Evolutionary conservation across 1,140 invertebrate genomes (phyloP), one percentile per base, ranked within the genome.

Genomic region (Drosophila punjabiensis): DNA sequence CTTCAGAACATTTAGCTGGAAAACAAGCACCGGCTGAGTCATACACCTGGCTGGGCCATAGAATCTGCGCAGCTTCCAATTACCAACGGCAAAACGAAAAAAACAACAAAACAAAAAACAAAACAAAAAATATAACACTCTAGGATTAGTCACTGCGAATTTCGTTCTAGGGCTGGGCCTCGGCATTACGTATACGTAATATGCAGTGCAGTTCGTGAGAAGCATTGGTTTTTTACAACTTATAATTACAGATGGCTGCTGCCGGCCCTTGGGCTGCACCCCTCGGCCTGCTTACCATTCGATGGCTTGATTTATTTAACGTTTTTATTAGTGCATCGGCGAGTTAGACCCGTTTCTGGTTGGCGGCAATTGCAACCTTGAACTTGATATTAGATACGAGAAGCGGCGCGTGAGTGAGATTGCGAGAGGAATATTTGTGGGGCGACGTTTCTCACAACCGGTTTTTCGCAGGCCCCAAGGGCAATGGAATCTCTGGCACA

Each of bases 311-410:
- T 68, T 84, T 71, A 87, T 79, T 87, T 79, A 53, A 68, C 70
- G 61, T 77, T 81, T 84, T 84, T 84, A 78, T 85, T 82, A 82
- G 79, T 79, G 82, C 76, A 86, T 56, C 75, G 76, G 71, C 76
- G 76, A 79, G 81, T 82, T 71, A 53, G 62, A 89, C 85, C 75
- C 69, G 85, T 89, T 81, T 79, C 39, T 79, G 70, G 71, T 24
- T 41, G 61, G 70, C 33, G 37, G 73, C 74, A 79, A 73, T 53
- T 80, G 62, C 69, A 79, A 90, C 85, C 85, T 89, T 89, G 85
- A 89, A 89, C 85, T 89, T 89, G 85, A 90, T 89, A 89, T 89
- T 89, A 89, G 85, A 89, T 90, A 74, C 78, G 65, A 79, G 69
- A 69, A 55, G 41, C 37, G 70, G 41, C 60, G 70, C 68, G 69